Base-by-base conservation (phyloP, 1,140 invertebrate genomes). In the Rhizoglyphus robini region DNA sequence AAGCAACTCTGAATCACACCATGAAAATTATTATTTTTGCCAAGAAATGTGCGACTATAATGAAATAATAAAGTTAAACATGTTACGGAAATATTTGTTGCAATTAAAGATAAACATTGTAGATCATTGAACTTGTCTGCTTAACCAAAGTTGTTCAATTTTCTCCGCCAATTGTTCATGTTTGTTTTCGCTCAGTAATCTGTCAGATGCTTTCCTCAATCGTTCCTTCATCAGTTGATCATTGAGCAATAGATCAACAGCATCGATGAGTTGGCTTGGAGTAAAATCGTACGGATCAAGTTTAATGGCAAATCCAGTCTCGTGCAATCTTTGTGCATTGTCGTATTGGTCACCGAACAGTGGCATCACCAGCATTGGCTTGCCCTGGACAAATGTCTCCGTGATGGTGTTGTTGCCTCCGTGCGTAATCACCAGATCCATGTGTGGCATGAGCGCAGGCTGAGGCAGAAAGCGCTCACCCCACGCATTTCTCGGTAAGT, bases 401-500 rank as follows among this genome's bases (percentile, higher is more conserved):
- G 29, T 31, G 15, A 48, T 34, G 4, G 63, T 65, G 25, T 67
- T 67, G 36, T 67, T 67, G 8, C 63, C 64, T 3, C 65, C 65
- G 32, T 67, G 65, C 46, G 65, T 67, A 8, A 67, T 49, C 13
- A 67, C 38, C 36, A 67, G n/a, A 47, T 68, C 65, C 23, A 67
- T 47, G 1, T 2, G 2, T 49, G 59, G 34, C 30, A 67, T 2
- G 11, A 67, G n/a, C 30, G 47, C 23, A 18, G 34, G 1, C 32
- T 67, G 64, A 13, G 8, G 8, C 0, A 67, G 2, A 66, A 20
- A 67, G 20, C 63, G 65, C 18, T 51, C 32, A 20, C 65, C 65
- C 63, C 62, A 67, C 59, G 54, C 54, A 34, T 65, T 63, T 54
- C 71, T 47, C 5, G 54, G 60, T 74, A 67, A 32, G 2, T 63